Evolutionary conservation across 2,113 vertebrate species (phyloP).

Genomic region (Puma concolor): DNA sequence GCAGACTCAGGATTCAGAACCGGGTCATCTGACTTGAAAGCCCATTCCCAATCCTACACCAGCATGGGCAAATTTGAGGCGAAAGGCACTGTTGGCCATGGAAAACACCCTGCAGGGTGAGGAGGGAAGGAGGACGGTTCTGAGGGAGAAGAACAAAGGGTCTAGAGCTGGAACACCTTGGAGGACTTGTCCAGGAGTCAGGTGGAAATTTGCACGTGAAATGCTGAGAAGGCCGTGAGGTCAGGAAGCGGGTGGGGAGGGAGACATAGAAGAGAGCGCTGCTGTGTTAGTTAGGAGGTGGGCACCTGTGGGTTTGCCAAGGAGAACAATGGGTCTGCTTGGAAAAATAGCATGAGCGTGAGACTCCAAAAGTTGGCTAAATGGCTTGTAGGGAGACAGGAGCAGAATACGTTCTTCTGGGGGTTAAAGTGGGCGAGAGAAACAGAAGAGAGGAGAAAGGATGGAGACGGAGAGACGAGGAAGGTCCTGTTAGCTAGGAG

Average conservation of each 20-base stretch:
- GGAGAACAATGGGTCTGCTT: neutral
- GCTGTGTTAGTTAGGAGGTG: neutral
- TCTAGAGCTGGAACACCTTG: accelerated
- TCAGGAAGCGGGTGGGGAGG: neutral
- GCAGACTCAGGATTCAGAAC: neutral
- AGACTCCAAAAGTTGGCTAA: neutral
- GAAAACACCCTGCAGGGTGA: neutral
- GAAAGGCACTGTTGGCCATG: accelerated
- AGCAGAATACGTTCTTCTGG: neutral
- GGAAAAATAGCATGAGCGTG: neutral
- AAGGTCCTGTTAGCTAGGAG: neutral
- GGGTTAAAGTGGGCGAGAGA: neutral
- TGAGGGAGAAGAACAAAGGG: neutral
- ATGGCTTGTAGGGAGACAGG: neutral
- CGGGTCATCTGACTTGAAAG: neutral
- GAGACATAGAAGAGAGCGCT: neutral
- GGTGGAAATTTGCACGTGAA: neutral
- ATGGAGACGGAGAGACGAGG: neutral
- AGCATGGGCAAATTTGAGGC: neutral
- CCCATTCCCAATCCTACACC: neutral
- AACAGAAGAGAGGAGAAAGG: neutral
- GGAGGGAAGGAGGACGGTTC: neutral
- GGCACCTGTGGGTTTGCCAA: neutral
- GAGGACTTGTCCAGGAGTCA: neutral
- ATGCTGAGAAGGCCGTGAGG: neutral